Conservation (phyloP, 1,140 invertebrate species). For the Nasonia longicornis region DNA sequence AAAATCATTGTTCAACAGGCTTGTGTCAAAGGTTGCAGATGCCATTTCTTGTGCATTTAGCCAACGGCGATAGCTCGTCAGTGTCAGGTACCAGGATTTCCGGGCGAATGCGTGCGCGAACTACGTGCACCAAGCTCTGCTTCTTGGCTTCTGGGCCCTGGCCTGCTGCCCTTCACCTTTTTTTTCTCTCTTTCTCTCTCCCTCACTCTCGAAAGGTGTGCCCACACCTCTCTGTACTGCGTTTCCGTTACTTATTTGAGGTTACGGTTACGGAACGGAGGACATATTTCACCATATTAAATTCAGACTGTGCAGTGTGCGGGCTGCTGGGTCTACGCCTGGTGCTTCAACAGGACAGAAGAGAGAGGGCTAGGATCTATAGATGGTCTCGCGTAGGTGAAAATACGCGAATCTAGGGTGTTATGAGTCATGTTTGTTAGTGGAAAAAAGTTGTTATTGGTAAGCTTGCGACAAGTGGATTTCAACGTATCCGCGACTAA, state of each 20-base stretch:
- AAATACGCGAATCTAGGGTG: not conserved
- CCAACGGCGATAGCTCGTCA: not conserved
- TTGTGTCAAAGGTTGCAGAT: conserved; percentile 57
- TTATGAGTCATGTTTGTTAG: not conserved
- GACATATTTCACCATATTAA: not conserved
- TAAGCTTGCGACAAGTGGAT: not conserved
- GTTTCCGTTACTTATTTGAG: not conserved
- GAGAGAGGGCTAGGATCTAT: too few relatives aligned
- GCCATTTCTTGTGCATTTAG: conserved; percentile 54
- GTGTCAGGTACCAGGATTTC: not conserved
- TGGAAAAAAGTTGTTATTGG: not conserved
- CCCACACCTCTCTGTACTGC: not conserved
- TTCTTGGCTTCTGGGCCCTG: not conserved
- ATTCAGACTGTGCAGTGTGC: too few relatives aligned
- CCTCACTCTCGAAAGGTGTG: not conserved
- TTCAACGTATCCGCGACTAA: not conserved
- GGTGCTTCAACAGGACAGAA: too few relatives aligned
- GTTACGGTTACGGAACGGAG: not conserved
- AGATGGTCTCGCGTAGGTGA: not conserved
- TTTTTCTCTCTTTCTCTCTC: not conserved
- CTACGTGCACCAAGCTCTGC: too few relatives aligned
- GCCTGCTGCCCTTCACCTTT: not conserved
- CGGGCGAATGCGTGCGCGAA: not conserved
- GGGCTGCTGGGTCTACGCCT: too few relatives aligned
- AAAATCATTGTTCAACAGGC: conserved; percentile 72